Conservation (phyloP, 1,140 invertebrate genomes). For the Archivesica marissinica region DNA sequence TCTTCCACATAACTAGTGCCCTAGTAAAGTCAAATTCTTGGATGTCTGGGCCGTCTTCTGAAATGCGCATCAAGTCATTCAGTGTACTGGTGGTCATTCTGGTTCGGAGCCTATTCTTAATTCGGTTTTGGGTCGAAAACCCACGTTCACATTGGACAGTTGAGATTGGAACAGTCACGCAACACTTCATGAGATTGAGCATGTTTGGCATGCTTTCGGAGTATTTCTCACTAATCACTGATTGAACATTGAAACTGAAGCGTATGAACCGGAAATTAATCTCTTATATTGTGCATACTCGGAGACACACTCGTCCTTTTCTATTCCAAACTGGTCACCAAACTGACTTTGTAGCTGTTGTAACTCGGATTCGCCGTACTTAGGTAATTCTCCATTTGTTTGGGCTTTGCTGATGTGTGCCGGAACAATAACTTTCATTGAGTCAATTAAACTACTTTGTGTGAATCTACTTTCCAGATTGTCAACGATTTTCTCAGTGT, state of each 20-base stretch:
- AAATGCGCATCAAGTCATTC: slow-evolving; percentile 26
- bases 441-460: not conserved
- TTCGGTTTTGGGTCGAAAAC: not conserved
- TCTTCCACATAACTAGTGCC: too few relatives aligned
- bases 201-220: not conserved
- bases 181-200: not conserved
- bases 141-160: not conserved
- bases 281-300: not conserved
- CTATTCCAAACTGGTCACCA: not conserved
- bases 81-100: not conserved
- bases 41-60: not conserved
- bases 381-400: not conserved
- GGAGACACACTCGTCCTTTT: not conserved
- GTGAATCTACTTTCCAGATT: not conserved
- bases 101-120: not conserved
- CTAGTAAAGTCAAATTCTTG: too few relatives aligned
- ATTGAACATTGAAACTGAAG: not conserved
- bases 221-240: not conserved
- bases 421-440: not conserved
- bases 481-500: not conserved
- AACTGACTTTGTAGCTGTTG: not conserved
- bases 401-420: not conserved
- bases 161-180: not conserved
- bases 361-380: not conserved
- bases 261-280: not conserved